A percentile compares a stretch with the other conserved stretches of the same genome.
phyloP scores from a whole-genome alignment of 2,888 invertebrate species.

The Phyllotreta striolata region DNA sequence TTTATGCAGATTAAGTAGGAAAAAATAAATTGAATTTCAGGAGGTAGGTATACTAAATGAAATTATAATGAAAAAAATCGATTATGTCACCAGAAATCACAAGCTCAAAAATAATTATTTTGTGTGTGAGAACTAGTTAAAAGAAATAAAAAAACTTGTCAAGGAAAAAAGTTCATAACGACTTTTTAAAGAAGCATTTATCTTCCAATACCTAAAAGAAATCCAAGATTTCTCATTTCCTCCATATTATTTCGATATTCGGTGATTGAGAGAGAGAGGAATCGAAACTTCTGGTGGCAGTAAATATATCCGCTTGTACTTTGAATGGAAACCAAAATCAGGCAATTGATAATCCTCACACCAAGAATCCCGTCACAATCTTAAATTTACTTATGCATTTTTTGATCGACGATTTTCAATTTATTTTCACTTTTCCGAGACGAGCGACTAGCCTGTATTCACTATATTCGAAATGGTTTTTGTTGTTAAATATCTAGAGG shows the following conservation, averaged over 20 bases:
- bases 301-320: constrained; percentile 48
- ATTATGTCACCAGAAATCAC: too few species aligned
- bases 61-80: too few species aligned
- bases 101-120: too few species aligned
- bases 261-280: constrained; percentile 29
- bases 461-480: too few species aligned
- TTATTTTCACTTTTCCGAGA: constrained; percentile 33
- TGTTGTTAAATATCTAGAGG: too few species aligned
- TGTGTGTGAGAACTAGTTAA: too few species aligned
- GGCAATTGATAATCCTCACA: constrained; percentile 59
- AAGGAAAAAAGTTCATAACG: too few species aligned
- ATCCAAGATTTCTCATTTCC: constrained; percentile 7
- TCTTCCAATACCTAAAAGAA: constrained; percentile 5
- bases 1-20: too few species aligned
- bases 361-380: constrained; percentile 47
- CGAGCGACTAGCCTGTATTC: too few species aligned
- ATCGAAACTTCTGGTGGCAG: constrained; percentile 36
- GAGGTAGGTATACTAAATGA: too few species aligned
- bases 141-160: too few species aligned
- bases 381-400: constrained; percentile 48
- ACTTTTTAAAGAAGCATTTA: background rate
- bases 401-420: constrained; percentile 48
- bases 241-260: constrained; percentile 18
- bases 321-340: constrained; percentile 58
- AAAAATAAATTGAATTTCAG: too few species aligned